Evolutionary conservation across 2,888 invertebrate genomes (phyloP).

Genomic region (Dexiosoma caninum): DNA sequence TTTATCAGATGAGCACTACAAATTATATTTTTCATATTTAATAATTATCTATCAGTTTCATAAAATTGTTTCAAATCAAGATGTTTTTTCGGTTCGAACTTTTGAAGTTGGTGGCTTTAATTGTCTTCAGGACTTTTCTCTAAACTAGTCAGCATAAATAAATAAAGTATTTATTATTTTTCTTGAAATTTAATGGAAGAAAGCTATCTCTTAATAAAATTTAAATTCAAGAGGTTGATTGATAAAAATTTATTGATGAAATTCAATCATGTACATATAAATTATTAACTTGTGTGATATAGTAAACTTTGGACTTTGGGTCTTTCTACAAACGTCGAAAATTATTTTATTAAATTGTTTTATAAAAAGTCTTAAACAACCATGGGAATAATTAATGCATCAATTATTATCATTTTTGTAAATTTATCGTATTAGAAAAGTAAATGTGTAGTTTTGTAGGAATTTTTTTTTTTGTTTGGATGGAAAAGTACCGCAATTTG

Average conservation of each 20-base stretch:
- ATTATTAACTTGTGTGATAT: neutral
- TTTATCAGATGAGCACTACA: too few relatives aligned
- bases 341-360: neutral
- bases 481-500: neutral
- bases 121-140: neutral
- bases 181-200: neutral
- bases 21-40: neutral
- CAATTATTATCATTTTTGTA: neutral
- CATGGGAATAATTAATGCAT: constrained; percentile 13
- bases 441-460: neutral
- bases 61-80: too few relatives aligned
- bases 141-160: neutral
- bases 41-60: too few relatives aligned
- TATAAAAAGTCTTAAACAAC: neutral
- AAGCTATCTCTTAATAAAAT: neutral
- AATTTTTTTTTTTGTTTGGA: neutral
- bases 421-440: neutral
- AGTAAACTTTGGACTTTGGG: constrained; percentile 2
- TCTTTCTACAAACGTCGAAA: neutral
- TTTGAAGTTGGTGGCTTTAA: neutral
- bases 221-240: neutral
- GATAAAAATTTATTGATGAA: neutral
- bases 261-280: neutral
- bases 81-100: too few relatives aligned
- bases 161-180: too few relatives aligned